Percentiles rank a stretch among this genome's conserved stretches.
phyloP scores from a whole-genome alignment of 2,113 vertebrate species.

The Brevimyrus niger region DNA sequence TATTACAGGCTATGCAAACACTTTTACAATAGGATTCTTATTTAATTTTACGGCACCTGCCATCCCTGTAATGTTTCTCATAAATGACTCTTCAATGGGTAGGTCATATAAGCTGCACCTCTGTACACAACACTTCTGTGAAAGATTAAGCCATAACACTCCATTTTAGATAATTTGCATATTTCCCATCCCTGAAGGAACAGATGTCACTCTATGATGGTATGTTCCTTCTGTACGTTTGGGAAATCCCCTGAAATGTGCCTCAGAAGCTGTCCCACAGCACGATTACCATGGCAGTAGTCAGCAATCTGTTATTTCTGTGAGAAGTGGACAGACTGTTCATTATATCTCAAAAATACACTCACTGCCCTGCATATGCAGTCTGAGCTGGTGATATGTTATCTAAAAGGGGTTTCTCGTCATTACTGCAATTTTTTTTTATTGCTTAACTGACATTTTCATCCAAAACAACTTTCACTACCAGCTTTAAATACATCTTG shows the following conservation, averaged over 20 bases:
- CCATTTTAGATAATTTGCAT: background rate
- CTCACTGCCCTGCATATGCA: background rate
- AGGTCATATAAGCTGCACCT: background rate
- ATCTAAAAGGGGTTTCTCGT: background rate
- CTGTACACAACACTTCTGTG: background rate
- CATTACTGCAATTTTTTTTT: background rate
- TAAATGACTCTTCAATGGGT: background rate
- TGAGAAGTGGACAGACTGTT: slow-evolving; percentile 12
- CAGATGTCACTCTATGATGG: background rate
- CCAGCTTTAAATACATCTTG: background rate
- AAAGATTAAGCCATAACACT: background rate
- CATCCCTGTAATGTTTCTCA: background rate
- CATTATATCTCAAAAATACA: background rate
- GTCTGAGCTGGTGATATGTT: background rate
- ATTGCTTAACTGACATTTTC: background rate
- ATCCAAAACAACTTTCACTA: background rate
- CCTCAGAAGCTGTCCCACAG: background rate
- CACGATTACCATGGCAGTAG: background rate
- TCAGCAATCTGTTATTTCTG: slow-evolving; percentile 15
- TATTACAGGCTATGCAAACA: background rate
- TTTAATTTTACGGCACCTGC: background rate
- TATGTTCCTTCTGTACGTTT: background rate
- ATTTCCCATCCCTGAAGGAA: background rate
- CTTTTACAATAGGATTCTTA: background rate
- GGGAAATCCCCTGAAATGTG: background rate